phyloP scores from a whole-genome alignment of 2,888 invertebrate genomes.

The Drosophila testacea region DNA sequence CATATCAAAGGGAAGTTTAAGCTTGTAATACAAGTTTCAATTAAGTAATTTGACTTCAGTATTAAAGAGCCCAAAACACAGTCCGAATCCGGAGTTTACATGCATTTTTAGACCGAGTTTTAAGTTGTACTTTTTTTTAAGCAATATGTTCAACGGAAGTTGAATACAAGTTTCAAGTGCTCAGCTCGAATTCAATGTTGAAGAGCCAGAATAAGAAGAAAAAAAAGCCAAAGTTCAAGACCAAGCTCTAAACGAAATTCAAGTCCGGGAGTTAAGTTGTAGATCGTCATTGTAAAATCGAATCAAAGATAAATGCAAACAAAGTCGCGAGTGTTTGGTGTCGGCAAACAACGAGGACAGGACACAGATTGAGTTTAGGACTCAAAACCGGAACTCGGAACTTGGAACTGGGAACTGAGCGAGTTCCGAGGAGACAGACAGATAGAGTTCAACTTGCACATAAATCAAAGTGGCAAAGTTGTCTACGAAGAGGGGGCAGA shows the following conservation, averaged over 20 bases:
- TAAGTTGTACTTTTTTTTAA: too few species aligned
- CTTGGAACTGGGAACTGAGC: constrained; percentile 1
- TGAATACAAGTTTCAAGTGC: neutral
- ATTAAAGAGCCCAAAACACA: too few species aligned
- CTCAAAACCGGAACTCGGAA: constrained; percentile 25
- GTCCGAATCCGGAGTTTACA: too few species aligned
- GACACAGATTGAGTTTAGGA: constrained; percentile 45
- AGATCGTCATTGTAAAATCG: constrained; percentile 56
- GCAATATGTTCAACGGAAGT: too few species aligned
- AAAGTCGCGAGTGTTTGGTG: constrained; percentile 67
- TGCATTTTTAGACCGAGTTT: too few species aligned
- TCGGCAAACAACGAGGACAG: constrained; percentile 38
- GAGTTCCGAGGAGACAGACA: constrained; percentile 10
- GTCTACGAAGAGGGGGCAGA: neutral
- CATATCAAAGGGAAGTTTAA: too few species aligned
- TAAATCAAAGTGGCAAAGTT: constrained; percentile 63
- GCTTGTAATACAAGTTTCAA: too few species aligned
- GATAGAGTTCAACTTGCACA: constrained; percentile 55
- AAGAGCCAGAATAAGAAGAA: neutral
- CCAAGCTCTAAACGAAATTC: constrained; percentile 10
- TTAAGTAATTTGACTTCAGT: too few species aligned
- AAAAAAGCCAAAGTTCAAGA: constrained; percentile 5
- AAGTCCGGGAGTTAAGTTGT: neutral
- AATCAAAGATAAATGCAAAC: constrained; percentile 68
- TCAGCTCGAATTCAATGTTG: neutral